Evolutionary conservation across 2,888 invertebrate genomes (phyloP).

Genomic region (Amphipyra berbera): DNA sequence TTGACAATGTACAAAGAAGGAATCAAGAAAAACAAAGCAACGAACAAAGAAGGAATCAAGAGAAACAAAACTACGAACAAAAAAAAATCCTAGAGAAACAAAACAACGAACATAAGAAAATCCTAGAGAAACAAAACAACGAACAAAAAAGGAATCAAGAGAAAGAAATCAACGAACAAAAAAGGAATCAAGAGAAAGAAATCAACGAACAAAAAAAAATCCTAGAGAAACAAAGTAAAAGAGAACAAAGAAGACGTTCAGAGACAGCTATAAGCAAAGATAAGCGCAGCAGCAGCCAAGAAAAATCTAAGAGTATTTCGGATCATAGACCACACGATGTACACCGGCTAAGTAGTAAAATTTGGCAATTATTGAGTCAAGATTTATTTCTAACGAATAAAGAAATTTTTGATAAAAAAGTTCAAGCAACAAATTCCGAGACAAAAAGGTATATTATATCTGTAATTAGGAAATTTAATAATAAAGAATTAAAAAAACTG

Average conservation of each 20-base stretch:
- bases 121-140: slow-evolving; percentile 8
- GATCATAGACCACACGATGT: slow-evolving; percentile 27
- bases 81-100: background rate
- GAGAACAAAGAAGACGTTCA: slow-evolving; percentile 9
- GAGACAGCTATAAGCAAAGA: slow-evolving; percentile 9
- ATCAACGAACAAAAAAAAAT: slow-evolving; percentile 8
- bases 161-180: background rate
- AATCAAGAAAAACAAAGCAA: background rate
- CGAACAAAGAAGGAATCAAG: slow-evolving; percentile 1
- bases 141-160: slow-evolving; percentile 1
- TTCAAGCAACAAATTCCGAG: slow-evolving; percentile 41
- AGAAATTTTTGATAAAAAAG: slow-evolving; percentile 19
- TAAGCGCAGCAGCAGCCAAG: background rate
- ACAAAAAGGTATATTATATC: slow-evolving; percentile 45
- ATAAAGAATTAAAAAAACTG: slow-evolving; percentile 28
- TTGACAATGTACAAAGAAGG: slow-evolving; percentile 5
- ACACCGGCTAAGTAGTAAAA: slow-evolving; percentile 31
- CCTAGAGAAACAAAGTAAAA: slow-evolving; percentile 8
- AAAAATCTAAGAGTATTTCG: slow-evolving; percentile 3
- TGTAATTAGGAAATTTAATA: slow-evolving; percentile 45
- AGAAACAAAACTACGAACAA: background rate
- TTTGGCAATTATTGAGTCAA: slow-evolving; percentile 45
- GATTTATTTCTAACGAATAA: slow-evolving; percentile 36
- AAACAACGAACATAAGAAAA: slow-evolving; percentile 8
- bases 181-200: slow-evolving; percentile 3